Evolutionary conservation across 2,797 vertebrate species (phyloP), one percentile per base, ranked within the genome.

Genomic region (Cirrhinus mrigala): DNA sequence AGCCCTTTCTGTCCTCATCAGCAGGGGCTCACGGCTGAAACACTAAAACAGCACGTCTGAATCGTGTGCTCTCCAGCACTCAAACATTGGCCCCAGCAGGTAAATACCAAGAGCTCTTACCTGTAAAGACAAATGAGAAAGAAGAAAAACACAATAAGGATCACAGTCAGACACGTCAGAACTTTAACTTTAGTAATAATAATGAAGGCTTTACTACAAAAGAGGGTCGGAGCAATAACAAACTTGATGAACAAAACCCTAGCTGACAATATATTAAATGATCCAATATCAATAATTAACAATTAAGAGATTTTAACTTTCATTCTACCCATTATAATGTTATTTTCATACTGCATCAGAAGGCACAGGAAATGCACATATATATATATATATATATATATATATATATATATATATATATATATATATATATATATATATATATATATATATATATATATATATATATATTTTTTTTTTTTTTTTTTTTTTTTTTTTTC

Each of bases 101-200:
- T 60, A 52, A 71, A 73, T 60, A 73, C 6, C 33, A 73, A 73
- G 40, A 73, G 69, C 37, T 73, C 81, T 82, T 82, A 82, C 81
- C 81, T 76, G 71, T 48, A 24, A 62, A 79, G 76, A 80, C 64
- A 62, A 37, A 83, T 14, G 11, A 81, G 14, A 81, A 15, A 60
- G n/a, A 73, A 60, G 20, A 82, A 82, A n/a, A 60, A n/a, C 18
- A 12, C 10, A 20, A 16, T 81, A n/a, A 70, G 79, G 70, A 54
- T 54, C 40, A 48, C 20, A 20, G 16, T 58, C n/a, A 46, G 40
- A 29, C 16, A 46, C 37, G 22, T n/a, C 33, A 62, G 9, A 29
- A n/a, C 68, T 11, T 70, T 52, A 24, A 37, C 6, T 40, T 70
- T 40, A 20, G 14, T 22, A 20, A 11, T 58, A 18, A 56, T 70